phyloP scores from a whole-genome alignment of 2,113 vertebrate species.

The Muscicapa adusta region DNA sequence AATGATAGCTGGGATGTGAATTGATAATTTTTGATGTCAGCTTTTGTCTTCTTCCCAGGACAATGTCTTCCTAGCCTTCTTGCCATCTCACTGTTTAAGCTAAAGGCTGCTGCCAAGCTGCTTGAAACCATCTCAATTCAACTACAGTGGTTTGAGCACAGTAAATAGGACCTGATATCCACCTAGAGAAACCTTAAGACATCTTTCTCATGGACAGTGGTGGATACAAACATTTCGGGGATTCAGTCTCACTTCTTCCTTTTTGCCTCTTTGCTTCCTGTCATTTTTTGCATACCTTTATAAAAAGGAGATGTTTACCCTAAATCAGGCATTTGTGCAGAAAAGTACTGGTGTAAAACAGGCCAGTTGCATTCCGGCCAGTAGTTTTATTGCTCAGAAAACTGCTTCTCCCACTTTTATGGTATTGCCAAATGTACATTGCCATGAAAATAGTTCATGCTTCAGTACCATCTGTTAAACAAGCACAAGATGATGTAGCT shows the following conservation, averaged over 20 bases:
- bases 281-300: background rate
- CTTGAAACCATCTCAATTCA: background rate
- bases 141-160: background rate
- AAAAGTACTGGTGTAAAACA: background rate
- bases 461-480: background rate
- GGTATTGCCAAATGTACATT: background rate
- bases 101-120: background rate
- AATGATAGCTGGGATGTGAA: background rate
- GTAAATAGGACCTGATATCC: background rate
- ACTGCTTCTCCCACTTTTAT: background rate
- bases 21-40: slow-evolving; percentile 1
- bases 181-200: background rate
- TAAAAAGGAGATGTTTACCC: background rate
- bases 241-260: background rate
- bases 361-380: background rate
- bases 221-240: background rate
- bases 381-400: background rate
- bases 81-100: background rate
- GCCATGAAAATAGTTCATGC: background rate
- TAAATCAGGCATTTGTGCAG: background rate
- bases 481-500: background rate
- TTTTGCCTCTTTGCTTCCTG: background rate
- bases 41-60: background rate
- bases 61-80: background rate
- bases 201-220: background rate